These are phyloP conservation scores for Torymus tubicola DNA, from an alignment of 2,888 invertebrate genomes.

Conservation along the genomic window DNA sequence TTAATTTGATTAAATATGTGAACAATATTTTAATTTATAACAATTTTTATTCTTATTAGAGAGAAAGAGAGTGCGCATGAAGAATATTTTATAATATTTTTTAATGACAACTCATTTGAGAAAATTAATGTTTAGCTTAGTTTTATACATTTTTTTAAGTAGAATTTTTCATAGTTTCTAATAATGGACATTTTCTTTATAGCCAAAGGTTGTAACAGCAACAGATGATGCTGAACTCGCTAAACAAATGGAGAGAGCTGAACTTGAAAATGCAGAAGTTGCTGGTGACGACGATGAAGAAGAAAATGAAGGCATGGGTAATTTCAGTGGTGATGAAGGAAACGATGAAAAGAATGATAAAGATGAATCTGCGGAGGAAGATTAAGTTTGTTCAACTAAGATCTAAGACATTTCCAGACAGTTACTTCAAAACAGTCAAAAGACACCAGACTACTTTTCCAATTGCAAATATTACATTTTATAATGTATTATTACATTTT, in stretches of 20 bases:
- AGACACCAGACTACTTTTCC: conserved; percentile 46
- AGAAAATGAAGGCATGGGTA: conserved; percentile 82
- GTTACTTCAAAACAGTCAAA: conserved; percentile 28
- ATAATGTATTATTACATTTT: conserved; percentile 48
- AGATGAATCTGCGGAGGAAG: conserved; percentile 70
- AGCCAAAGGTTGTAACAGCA: conserved; percentile 99
- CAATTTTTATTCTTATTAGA: no score
- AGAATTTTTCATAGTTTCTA: background rate
- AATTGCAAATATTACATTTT: conserved; percentile 48
- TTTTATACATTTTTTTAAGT: no score
- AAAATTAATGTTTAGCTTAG: no score
- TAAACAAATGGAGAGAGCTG: conserved; percentile 94
- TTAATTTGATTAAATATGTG: no score
- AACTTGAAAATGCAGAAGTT: conserved; percentile 95
- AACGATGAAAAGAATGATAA: conserved; percentile 71
- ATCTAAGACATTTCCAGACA: conserved; percentile 37
- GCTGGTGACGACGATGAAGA: conserved; percentile 93
- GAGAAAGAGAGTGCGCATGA: no score
- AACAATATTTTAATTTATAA: no score
- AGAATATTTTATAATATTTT: no score
- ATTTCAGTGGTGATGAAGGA: conserved; percentile 76
- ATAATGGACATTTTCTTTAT: conserved; percentile 55
- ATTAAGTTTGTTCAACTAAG: conserved; percentile 61
- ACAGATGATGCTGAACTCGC: conserved; percentile 97
- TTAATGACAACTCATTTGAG: no score